Base-by-base conservation (phyloP, 2,888 invertebrate genomes). In the Parascotia fuliginaria region DNA sequence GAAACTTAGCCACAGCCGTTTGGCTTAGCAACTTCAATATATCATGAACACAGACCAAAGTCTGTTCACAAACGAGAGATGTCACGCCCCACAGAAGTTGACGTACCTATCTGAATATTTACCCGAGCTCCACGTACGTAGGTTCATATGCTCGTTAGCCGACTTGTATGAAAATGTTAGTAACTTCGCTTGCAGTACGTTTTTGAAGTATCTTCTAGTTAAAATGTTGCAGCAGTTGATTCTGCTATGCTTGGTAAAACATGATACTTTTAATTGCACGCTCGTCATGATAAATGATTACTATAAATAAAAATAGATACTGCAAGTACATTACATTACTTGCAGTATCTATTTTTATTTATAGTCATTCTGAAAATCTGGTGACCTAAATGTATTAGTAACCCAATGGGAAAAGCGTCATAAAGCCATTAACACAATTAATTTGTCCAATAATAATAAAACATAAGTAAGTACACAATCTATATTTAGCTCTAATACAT, bases 31-130 rank as follows among this genome's bases (percentile, higher is more conserved):
- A 42, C 29, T 44, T 36, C n/a, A n/a, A n/a, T 42, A 24, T 46
- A 49, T 28, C 28, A 12, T 16, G 9, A 39, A 31, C 41, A 36
- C 40, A 15, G 34, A 44, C 46, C 19, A 28, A 45, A 50, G 27
- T 31, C 38, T 24, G 27, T 13, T 29, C 70, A 74, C 71, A 78
- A 77, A 75, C 77, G 65, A 71, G 42, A 31, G 31, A 33, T 45
- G 44, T 50, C 52, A 57, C 55, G 46, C 46, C 9, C 47, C 38
- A 22, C 33, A 55, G 47, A 42, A 54, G 70, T 77, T 70, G 68
- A 71, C 67, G 70, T 55, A 78, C 77, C 78, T 78, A 79, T 77
- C 73, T 79, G 78, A 80, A 83, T 83, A 83, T 82, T 81, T 77
- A 76, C 73, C 75, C 68, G 64, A 48, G 36, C 47, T 19, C 15